These are phyloP conservation scores for Eumaeus atala DNA, from an alignment of 1,140 invertebrate species.

Conservation along the genomic window DNA sequence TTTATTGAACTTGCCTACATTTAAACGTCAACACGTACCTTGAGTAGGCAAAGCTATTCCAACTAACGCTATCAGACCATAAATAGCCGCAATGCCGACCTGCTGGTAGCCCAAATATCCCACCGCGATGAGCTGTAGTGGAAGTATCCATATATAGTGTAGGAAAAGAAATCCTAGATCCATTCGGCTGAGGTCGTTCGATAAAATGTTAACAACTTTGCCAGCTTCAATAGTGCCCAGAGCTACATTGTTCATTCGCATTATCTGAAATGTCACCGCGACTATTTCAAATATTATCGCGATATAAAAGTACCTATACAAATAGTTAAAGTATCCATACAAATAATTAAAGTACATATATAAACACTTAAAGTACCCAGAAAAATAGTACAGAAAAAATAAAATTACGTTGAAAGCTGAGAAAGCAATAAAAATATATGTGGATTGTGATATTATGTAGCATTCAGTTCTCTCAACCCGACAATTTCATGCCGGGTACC, in stretches of 20 bases:
- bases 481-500: too few species aligned
- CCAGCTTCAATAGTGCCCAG: constrained; percentile 81
- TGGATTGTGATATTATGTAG: too few species aligned
- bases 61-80: not conserved
- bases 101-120: not conserved
- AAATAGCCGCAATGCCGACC: not conserved
- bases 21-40: not conserved
- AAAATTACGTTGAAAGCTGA: too few species aligned
- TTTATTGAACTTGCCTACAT: not conserved
- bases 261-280: constrained; percentile 55
- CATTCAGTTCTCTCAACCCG: too few species aligned
- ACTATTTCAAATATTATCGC: not conserved
- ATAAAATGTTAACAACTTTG: constrained; percentile 87
- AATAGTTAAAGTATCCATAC: too few species aligned
- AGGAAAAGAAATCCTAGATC: constrained; percentile 71
- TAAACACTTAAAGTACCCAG: too few species aligned
- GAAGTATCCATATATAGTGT: constrained; percentile 55
- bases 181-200: constrained; percentile 82
- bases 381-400: too few species aligned
- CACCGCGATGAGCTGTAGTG: constrained; percentile 14
- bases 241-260: constrained; percentile 76
- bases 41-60: not conserved
- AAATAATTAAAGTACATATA: too few species aligned
- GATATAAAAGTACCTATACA: too few species aligned
- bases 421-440: too few species aligned